phyloP scores from a whole-genome alignment of 2,797 vertebrate species.

The Dendrocincla fuliginosa region DNA sequence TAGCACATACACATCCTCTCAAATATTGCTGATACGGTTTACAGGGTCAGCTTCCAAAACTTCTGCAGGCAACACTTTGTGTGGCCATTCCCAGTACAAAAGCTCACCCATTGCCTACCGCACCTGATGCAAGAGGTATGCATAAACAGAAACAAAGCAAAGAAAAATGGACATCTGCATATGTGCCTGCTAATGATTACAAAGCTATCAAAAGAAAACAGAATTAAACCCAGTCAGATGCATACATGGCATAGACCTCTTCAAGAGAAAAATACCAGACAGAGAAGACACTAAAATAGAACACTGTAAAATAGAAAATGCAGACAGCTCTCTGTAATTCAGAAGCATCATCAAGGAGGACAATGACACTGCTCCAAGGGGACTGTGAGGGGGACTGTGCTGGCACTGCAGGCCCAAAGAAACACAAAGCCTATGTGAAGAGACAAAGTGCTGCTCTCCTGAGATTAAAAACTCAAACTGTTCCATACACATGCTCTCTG shows the following conservation, averaged over 20 bases:
- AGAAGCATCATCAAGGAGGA: neutral
- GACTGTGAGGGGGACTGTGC: neutral
- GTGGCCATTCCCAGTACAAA: neutral
- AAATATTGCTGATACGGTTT: neutral
- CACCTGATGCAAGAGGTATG: neutral
- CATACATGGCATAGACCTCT: neutral
- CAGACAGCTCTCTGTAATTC: neutral
- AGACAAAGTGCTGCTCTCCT: neutral
- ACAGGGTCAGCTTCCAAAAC: neutral
- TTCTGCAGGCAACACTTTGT: neutral
- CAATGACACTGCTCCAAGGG: neutral
- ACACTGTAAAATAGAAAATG: neutral
- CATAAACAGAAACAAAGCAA: neutral
- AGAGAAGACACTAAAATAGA: neutral
- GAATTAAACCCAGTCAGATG: neutral
- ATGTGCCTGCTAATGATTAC: neutral
- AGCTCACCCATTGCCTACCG: neutral
- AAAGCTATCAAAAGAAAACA: neutral
- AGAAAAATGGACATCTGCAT: neutral
- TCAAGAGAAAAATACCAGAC: neutral
- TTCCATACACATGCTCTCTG: fast-evolving
- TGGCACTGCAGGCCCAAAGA: neutral
- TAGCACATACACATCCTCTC: neutral
- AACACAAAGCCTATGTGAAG: neutral
- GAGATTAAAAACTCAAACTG: neutral